phyloP scores from a whole-genome alignment of 1,140 invertebrate genomes.

The Drosophila serrata region DNA sequence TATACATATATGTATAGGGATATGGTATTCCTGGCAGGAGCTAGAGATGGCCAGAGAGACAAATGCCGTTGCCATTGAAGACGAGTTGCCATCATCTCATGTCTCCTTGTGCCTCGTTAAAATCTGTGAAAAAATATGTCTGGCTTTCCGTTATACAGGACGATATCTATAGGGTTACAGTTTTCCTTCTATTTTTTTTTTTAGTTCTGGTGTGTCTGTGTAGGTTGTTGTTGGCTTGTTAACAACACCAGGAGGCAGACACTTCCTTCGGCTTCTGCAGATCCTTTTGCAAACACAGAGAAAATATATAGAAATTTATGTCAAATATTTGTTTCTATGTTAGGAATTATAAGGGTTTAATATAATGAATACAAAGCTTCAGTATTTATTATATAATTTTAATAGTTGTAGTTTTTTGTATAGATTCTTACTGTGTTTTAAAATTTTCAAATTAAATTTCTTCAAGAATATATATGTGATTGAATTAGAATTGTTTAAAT shows the following conservation, averaged over 20 bases:
- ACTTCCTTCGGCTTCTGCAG: constrained; percentile 48
- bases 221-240: constrained; percentile 58
- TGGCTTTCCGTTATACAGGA: constrained; percentile 68
- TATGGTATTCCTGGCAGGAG: constrained; percentile 13
- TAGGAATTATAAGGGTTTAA: no score
- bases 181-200: constrained; percentile 53
- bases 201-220: constrained; percentile 18
- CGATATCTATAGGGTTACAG: constrained; percentile 75
- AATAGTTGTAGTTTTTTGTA: no score
- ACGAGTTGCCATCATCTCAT: constrained; percentile 27
- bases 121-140: constrained; percentile 78
- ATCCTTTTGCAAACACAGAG: constrained; percentile 8
- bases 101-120: constrained; percentile 69
- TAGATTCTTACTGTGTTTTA: no score
- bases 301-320: background rate
- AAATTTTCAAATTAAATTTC: no score
- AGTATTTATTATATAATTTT: no score
- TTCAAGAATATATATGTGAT: no score
- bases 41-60: constrained; percentile 47
- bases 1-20: background rate
- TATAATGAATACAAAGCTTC: no score
- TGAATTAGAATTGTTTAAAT: no score
- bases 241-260: constrained; percentile 69
- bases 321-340: no score
- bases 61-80: constrained; percentile 69